These are phyloP conservation scores for Nipponia nippon DNA, from an alignment of 2,113 vertebrate genomes.

Conservation along the genomic window DNA sequence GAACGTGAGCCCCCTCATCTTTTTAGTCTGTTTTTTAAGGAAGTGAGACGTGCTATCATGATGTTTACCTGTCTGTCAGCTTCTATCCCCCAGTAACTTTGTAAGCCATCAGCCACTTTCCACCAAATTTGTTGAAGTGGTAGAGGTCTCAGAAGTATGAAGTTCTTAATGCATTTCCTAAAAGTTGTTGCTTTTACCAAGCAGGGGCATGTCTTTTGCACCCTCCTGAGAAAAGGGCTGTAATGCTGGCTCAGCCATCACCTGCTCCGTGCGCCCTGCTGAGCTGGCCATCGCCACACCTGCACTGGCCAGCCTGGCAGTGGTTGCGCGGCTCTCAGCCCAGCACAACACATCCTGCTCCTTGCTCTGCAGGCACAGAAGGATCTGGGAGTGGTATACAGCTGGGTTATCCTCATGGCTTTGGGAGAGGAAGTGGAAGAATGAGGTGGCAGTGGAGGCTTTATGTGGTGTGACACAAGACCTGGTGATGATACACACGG, in stretches of 20 bases:
- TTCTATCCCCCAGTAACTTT: not conserved
- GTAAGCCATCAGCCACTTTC: not conserved
- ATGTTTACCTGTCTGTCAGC: not conserved
- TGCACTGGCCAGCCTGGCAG: not conserved
- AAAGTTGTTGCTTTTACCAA: not conserved
- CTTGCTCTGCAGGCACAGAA: not conserved
- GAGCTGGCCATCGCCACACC: not conserved
- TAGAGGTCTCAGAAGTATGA: not conserved
- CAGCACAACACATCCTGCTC: not conserved
- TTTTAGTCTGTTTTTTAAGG: not conserved
- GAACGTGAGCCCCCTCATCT: not conserved
- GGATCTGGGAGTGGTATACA: not conserved
- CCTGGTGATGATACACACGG: not conserved
- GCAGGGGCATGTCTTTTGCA: not conserved
- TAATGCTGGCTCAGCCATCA: not conserved
- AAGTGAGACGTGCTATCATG: not conserved
- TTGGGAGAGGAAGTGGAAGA: not conserved
- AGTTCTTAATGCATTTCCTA: not conserved
- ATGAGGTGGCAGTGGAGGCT: not conserved
- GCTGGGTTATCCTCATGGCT: not conserved
- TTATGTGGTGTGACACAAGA: not conserved
- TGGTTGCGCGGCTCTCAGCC: fast-evolving
- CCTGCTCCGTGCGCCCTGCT: fast-evolving
- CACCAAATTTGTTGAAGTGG: not conserved
- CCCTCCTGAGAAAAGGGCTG: not conserved